Base-by-base conservation (phyloP, 2,888 invertebrate species). In the Dioctria linearis region DNA sequence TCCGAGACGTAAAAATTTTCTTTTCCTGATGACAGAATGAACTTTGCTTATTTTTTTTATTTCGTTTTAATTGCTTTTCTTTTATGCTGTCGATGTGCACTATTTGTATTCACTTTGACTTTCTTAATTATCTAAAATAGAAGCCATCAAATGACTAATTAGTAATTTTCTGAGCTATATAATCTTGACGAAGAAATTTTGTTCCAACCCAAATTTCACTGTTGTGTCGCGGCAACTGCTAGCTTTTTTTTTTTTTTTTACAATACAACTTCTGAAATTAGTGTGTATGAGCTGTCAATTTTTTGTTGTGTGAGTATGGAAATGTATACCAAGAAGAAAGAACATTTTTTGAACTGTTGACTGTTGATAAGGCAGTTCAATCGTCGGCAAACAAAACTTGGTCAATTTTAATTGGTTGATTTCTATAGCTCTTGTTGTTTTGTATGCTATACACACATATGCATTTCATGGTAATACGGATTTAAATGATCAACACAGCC, bases 151-250 rank as follows among this genome's bases (percentile, higher is more conserved):
- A 67, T 46, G 25, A 67, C 46, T 67, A 46, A 67, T 13, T 25
- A 25, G 25, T 67, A 42, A 67, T 11, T 42, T 5, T 37, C n/a
- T 65, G 61, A 42, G n/a, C 11, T 42, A 5, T 65, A 9, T 46
- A 6, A 46, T 46, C 8, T 25, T 67, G 8, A 49, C 49, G 37
- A 6, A 3, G 4, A 67, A 65, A 43, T 67, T 67, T 13, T 66
- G 4, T 43, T 43, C 67, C 46, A 67, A 46, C 66, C 25, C 42
- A 67, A 67, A 67, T 13, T 46, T 46, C 6, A 25, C 66, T 67
- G 8, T 42, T 25, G 43, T 46, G 43, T 67, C 67, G 25, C 46
- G 49, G 11, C 46, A 67, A n/a, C 46, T 46, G 8, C 25, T 25
- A 46, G 8, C 37, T 43, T 6, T 11, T 9, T 46, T 42, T 67